These are phyloP conservation scores for Ochotona princeps DNA, from an alignment of 2,113 vertebrate species.

Conservation along the genomic window DNA sequence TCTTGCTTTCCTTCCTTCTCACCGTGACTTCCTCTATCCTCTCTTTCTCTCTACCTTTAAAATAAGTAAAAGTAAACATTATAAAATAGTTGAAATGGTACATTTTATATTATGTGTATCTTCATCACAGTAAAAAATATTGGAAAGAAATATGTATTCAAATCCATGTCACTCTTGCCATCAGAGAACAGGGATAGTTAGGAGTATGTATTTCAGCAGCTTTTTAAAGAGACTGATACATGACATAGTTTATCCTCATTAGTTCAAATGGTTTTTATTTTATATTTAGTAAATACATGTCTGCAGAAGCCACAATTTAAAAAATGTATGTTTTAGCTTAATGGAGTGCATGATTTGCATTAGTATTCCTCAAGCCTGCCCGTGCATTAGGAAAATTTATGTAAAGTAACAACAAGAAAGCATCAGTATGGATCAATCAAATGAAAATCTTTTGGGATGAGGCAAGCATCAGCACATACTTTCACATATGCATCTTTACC, in stretches of 20 bases:
- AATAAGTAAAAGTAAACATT: too few species aligned
- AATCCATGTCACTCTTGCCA: neutral
- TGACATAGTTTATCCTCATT: neutral
- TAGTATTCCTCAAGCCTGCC: neutral
- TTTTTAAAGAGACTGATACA: neutral
- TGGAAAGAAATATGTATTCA: neutral
- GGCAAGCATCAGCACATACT: neutral
- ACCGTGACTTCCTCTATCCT: too few species aligned
- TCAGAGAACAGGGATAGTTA: neutral
- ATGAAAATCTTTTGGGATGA: neutral
- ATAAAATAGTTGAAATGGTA: too few species aligned
- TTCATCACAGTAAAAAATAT: neutral
- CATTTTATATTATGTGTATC: neutral
- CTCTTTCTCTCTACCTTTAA: too few species aligned
- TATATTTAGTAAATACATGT: slow-evolving; percentile 4
- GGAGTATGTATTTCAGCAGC: neutral
- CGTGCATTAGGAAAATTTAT: too few species aligned
- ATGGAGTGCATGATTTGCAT: neutral
- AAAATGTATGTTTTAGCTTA: slow-evolving; percentile 9
- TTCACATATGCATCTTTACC: neutral
- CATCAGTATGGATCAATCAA: neutral
- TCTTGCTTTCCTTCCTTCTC: too few species aligned
- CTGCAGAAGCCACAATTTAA: slow-evolving; percentile 6
- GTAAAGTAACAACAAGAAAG: neutral
- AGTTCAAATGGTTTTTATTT: neutral